A percentile compares a stretch with the other conserved stretches of the same genome.
These are phyloP conservation scores for Platyrinchus mystaceus DNA, from an alignment of 2,797 vertebrate genomes.

Conservation along the genomic window DNA sequence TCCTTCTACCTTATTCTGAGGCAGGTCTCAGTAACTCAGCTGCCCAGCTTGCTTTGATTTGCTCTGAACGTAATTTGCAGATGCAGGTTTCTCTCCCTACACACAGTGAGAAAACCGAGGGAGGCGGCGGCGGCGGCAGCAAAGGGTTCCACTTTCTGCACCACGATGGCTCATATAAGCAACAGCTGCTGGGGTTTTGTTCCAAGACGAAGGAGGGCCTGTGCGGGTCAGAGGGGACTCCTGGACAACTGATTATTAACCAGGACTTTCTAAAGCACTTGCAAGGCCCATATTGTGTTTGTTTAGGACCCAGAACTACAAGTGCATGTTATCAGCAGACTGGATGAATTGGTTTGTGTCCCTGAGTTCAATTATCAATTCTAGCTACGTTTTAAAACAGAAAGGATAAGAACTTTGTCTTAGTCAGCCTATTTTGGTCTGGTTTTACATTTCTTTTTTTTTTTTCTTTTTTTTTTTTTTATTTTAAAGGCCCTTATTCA, in stretches of 20 bases:
- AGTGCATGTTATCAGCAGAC: background rate
- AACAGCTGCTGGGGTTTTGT: slow-evolving; percentile 39
- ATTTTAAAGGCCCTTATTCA: background rate
- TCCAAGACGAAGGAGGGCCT: background rate
- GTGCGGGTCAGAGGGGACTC: slow-evolving; percentile 21
- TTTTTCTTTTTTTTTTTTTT: background rate
- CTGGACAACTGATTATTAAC: slow-evolving; percentile 34
- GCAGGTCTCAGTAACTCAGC: background rate
- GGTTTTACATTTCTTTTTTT: background rate
- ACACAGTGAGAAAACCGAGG: accelerated
- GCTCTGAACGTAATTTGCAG: background rate
- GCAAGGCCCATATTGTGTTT: slow-evolving; percentile 41
- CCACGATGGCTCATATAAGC: background rate
- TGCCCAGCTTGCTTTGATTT: background rate
- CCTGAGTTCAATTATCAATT: background rate
- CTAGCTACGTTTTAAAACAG: background rate
- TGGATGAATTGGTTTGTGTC: slow-evolving; percentile 6
- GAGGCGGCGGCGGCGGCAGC: background rate
- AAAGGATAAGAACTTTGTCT: background rate
- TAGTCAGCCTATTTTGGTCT: accelerated
- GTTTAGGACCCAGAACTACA: slow-evolving; percentile 46
- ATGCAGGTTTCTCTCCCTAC: accelerated
- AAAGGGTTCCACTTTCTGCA: background rate
- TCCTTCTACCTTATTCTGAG: background rate
- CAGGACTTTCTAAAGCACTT: slow-evolving; percentile 48